Evolutionary conservation across 2,113 vertebrate species (phyloP).

Genomic region (Oncorhynchus mykiss): DNA sequence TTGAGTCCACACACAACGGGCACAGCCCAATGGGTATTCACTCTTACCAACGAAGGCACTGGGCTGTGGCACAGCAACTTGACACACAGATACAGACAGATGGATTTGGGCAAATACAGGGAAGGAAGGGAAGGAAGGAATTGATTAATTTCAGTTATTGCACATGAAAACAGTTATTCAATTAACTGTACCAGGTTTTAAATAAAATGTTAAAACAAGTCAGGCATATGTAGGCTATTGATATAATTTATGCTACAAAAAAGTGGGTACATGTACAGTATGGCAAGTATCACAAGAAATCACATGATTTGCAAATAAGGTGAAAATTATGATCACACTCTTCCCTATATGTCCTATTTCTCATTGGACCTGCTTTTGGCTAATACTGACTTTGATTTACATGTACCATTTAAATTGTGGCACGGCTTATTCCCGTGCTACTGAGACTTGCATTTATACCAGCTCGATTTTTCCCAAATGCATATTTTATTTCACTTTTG

Average conservation of each 20-base stretch:
- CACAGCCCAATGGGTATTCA: conserved; percentile 28
- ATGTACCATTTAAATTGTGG: conserved; percentile 20
- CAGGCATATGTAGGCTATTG: too few species aligned
- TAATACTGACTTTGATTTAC: conserved; percentile 41
- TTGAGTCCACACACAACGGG: conserved; percentile 26
- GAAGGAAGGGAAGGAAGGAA: too few species aligned
- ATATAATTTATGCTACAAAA: too few species aligned
- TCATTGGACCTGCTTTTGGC: conserved; percentile 21
- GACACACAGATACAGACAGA: conserved; percentile 3
- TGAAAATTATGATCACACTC: too few species aligned
- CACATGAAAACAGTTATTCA: too few species aligned
- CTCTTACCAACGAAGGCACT: conserved; percentile 35
- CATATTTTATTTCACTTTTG: conserved; percentile 38
- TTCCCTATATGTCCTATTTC: background rate
- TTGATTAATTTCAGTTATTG: too few species aligned
- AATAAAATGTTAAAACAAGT: too few species aligned
- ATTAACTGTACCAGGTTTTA: too few species aligned
- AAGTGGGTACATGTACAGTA: too few species aligned
- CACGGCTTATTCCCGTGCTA: conserved; percentile 8
- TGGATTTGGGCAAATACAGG: too few species aligned
- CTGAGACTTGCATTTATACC: conserved; percentile 26
- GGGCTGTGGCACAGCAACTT: conserved; percentile 15
- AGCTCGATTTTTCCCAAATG: conserved; percentile 31
- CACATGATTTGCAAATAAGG: too few species aligned
- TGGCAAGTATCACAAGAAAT: too few species aligned